Percentiles rank a stretch among this genome's conserved stretches.
Conservation (phyloP, 2,113 vertebrate genomes). For the Xenus cinereus region DNA sequence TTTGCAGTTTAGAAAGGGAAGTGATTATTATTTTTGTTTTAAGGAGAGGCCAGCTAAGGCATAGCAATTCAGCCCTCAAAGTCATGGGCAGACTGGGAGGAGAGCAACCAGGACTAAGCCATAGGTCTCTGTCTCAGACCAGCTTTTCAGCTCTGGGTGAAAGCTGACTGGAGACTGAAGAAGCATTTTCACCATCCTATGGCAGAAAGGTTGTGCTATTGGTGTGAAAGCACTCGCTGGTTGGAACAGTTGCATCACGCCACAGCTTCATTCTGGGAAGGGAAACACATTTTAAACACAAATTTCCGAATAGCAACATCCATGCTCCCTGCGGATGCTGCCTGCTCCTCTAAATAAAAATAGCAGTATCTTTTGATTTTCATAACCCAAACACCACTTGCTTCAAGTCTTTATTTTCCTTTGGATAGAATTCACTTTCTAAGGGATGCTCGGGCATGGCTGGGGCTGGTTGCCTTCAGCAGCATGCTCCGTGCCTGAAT, state of each 20-base stretch:
- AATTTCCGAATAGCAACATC: background rate
- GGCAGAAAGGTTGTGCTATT: background rate
- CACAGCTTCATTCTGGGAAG: background rate
- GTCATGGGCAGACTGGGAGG: background rate
- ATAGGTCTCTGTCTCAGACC: background rate
- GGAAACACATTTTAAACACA: background rate
- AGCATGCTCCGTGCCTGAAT: background rate
- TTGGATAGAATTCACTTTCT: background rate
- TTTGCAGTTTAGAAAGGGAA: background rate
- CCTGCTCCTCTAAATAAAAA: background rate
- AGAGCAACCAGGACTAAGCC: background rate
- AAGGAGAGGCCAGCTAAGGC: background rate
- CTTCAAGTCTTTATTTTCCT: background rate
- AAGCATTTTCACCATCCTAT: background rate
- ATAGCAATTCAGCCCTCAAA: background rate
- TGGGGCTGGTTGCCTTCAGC: background rate
- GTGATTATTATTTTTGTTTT: background rate
- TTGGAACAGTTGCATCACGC: background rate
- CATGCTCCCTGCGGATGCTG: background rate
- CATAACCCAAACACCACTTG: background rate
- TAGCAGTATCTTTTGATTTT: background rate
- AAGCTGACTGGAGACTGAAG: background rate
- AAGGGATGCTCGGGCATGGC: fast-evolving
- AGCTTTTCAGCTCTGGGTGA: background rate
- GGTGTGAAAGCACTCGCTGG: fast-evolving